Percentiles rank a stretch among this genome's conserved stretches.
Evolutionary conservation across 2,797 vertebrate species (phyloP).

Genomic region (Helicolenus hilgendorfi): DNA sequence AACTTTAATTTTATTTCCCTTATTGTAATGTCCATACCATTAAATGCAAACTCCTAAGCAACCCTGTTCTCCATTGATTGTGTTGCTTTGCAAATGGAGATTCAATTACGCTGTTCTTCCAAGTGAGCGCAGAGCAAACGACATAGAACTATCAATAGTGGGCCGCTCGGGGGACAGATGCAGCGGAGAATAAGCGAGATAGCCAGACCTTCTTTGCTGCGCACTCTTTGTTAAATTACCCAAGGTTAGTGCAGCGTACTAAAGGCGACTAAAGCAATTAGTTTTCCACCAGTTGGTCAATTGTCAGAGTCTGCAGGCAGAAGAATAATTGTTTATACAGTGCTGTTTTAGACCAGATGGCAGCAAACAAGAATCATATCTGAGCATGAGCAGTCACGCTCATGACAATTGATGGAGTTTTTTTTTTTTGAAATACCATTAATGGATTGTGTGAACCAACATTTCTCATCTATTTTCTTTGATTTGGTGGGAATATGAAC

Average conservation of each 20-base stretch:
- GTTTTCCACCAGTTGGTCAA: conserved; percentile 80
- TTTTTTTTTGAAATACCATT: not conserved
- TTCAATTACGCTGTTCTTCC: conserved; percentile 80
- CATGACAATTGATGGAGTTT: not conserved
- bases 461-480: not conserved
- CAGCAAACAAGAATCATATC: conserved; percentile 55
- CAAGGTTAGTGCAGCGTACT: conserved; percentile 73
- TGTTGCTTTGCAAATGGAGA: conserved; percentile 76
- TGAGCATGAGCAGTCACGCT: conserved; percentile 20
- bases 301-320: conserved; percentile 69
- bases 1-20: conserved; percentile 12
- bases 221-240: conserved; percentile 79
- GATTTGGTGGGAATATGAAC: not conserved
- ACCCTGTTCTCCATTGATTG: conserved; percentile 71
- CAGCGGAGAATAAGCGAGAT: conserved; percentile 52
- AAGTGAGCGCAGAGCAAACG: conserved; percentile 67
- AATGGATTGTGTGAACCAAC: not conserved
- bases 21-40: conserved; percentile 50
- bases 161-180: conserved; percentile 60
- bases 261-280: conserved; percentile 79
- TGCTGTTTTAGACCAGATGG: conserved; percentile 47
- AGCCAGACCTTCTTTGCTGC: conserved; percentile 53
- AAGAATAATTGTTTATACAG: conserved; percentile 51
- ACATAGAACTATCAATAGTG: conserved; percentile 63
- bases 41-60: conserved; percentile 71